Percentiles rank a stretch among this genome's conserved stretches.
These are phyloP conservation scores for Hippolais icterina DNA, from an alignment of 2,113 vertebrate genomes.

Conservation along the genomic window DNA sequence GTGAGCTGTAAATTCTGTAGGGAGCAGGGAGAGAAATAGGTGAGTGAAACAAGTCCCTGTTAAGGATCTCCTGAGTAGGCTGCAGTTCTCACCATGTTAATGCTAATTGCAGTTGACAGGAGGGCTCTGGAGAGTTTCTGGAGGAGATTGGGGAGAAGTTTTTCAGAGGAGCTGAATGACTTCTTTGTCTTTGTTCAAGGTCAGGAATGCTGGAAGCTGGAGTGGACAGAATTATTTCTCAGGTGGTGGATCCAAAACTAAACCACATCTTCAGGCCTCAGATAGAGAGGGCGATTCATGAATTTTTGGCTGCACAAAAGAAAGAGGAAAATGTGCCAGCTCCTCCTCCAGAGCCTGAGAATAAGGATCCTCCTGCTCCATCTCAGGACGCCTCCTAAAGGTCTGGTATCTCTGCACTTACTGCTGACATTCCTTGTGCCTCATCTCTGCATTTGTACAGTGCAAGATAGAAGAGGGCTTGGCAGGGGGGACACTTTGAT, in stretches of 20 bases:
- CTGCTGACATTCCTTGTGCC: background rate
- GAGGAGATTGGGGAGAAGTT: conserved; percentile 34
- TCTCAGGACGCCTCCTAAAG: conserved; percentile 88
- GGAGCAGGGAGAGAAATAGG: conserved; percentile 28
- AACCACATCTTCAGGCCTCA: conserved; percentile 91
- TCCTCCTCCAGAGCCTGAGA: conserved; percentile 81
- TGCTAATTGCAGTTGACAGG: conserved; percentile 80
- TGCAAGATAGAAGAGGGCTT: background rate
- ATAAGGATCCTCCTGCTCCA: conserved; percentile 78
- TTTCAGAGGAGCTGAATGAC: conserved; percentile 72
- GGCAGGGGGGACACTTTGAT: conserved; percentile 8
- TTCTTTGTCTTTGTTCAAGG: conserved; percentile 85
- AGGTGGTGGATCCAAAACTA: conserved; percentile 90
- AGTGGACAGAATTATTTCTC: conserved; percentile 95
- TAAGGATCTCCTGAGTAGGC: conserved; percentile 44
- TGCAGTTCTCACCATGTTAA: conserved; percentile 24
- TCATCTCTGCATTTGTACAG: background rate
- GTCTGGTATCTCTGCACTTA: conserved; percentile 33
- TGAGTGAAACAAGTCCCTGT: conserved; percentile 11
- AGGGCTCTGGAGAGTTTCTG: conserved; percentile 45
- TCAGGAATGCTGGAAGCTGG: conserved; percentile 92
- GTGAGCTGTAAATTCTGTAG: conserved; percentile 29
- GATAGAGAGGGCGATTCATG: conserved; percentile 94
- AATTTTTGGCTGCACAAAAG: conserved; percentile 83
- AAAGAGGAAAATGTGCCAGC: conserved; percentile 79